Percentiles rank a stretch among this genome's conserved stretches.
phyloP scores from a whole-genome alignment of 2,888 invertebrate genomes.

The Metacarcinus magister region DNA sequence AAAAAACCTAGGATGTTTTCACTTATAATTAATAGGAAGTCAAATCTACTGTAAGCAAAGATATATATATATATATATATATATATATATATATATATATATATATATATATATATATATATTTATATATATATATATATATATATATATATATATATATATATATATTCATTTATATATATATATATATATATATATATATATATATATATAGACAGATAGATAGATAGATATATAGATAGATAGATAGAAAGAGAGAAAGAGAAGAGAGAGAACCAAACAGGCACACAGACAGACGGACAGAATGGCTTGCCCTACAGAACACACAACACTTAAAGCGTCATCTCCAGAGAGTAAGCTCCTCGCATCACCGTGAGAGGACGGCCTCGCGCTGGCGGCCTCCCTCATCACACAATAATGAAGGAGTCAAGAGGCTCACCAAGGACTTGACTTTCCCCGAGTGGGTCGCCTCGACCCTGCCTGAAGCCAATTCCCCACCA shows the following conservation, averaged over 20 bases:
- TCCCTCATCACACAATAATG: slow-evolving; percentile 46
- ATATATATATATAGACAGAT: no score
- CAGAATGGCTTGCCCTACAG: not conserved
- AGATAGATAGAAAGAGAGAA: slow-evolving; percentile 34
- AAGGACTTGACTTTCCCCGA: slow-evolving; percentile 1
- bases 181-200: no score
- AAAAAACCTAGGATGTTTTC: no score
- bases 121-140: not conserved
- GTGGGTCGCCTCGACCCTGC: slow-evolving; percentile 2
- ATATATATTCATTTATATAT: not conserved
- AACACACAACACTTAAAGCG: slow-evolving; percentile 38
- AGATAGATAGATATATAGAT: slow-evolving; percentile 38
- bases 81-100: not conserved
- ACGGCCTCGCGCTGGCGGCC: slow-evolving; percentile 22
- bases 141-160: not conserved
- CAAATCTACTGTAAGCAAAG: no score
- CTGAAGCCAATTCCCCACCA: slow-evolving; percentile 13
- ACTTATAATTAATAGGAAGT: no score
- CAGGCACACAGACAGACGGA: not conserved
- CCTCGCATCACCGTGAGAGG: not conserved
- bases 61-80: not conserved
- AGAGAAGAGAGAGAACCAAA: slow-evolving; percentile 32
- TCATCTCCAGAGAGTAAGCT: slow-evolving; percentile 40
- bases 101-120: not conserved
- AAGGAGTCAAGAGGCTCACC: not conserved